Evolutionary conservation across 1,140 invertebrate genomes (phyloP).

Genomic region (Lamellibrachia luymesi): DNA sequence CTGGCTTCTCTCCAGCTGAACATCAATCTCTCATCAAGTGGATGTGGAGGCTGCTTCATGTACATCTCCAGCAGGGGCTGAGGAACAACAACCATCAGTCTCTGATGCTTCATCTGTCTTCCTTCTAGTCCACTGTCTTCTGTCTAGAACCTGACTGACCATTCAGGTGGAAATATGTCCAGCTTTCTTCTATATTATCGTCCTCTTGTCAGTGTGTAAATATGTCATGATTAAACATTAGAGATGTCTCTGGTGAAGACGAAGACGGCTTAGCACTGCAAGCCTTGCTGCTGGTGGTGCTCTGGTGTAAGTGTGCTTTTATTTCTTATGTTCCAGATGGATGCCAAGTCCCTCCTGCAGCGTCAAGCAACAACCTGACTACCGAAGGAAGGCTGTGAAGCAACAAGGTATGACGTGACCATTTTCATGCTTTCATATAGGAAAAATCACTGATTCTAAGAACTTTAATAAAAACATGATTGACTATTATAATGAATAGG

Average conservation of each 20-base stretch:
- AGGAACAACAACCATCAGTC: no score
- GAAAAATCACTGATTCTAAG: not conserved
- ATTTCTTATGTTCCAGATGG: not conserved
- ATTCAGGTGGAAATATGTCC: not conserved
- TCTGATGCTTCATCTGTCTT: no score
- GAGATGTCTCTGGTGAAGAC: not conserved
- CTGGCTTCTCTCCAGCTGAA: no score
- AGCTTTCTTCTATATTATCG: not conserved
- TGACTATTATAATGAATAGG: not conserved
- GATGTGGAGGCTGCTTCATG: no score
- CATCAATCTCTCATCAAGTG: no score
- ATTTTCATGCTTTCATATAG: no score
- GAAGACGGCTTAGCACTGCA: not conserved
- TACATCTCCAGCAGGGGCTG: no score
- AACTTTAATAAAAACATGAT: not conserved
- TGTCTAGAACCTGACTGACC: not conserved
- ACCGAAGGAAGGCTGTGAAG: not conserved
- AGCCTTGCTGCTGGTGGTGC: not conserved
- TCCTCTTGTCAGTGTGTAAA: not conserved
- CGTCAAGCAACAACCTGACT: no score
- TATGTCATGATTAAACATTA: not conserved
- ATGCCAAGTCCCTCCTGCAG: not conserved
- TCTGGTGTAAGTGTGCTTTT: not conserved
- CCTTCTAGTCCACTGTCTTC: no score
- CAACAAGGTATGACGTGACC: not conserved